phyloP scores from a whole-genome alignment of 1,140 invertebrate genomes.

The Meloidogyne chitwoodi region DNA sequence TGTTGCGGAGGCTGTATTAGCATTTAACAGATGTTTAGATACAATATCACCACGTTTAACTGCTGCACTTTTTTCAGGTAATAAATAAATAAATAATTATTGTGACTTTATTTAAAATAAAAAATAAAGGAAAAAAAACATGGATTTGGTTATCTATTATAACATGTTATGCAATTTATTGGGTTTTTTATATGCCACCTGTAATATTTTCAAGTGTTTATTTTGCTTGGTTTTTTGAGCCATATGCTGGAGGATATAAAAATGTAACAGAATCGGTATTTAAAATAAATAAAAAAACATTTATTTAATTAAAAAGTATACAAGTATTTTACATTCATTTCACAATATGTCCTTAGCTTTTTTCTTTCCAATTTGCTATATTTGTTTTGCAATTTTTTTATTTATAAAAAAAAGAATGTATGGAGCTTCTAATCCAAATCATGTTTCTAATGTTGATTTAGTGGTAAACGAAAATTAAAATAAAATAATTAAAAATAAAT shows the following conservation, averaged over 20 bases:
- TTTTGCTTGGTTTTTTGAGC: constrained; percentile 27
- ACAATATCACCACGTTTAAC: not conserved
- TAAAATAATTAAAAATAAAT: not conserved
- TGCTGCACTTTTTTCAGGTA: not conserved
- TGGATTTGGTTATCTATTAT: not conserved
- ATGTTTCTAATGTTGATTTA: not conserved
- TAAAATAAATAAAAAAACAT: not conserved
- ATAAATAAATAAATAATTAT: not conserved
- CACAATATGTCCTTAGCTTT: not conserved
- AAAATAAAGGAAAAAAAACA: not conserved
- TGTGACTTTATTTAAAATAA: not conserved
- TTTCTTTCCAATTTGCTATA: not conserved
- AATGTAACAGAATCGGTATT: not conserved
- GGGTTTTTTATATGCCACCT: constrained; percentile 15
- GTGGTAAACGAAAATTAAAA: not conserved
- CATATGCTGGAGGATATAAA: constrained; percentile 6
- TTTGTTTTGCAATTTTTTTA: not conserved
- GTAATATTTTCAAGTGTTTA: constrained; percentile 12
- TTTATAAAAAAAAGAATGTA: not conserved
- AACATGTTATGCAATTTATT: constrained; percentile 3
- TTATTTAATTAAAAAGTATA: not conserved
- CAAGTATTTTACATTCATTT: not conserved
- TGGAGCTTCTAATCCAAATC: not conserved
- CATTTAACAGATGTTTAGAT: constrained; percentile 4
- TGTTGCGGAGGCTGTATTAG: not conserved